These are phyloP conservation scores for Lethenteron reissneri DNA, from an alignment of 2,113 vertebrate species.

Conservation along the genomic window DNA sequence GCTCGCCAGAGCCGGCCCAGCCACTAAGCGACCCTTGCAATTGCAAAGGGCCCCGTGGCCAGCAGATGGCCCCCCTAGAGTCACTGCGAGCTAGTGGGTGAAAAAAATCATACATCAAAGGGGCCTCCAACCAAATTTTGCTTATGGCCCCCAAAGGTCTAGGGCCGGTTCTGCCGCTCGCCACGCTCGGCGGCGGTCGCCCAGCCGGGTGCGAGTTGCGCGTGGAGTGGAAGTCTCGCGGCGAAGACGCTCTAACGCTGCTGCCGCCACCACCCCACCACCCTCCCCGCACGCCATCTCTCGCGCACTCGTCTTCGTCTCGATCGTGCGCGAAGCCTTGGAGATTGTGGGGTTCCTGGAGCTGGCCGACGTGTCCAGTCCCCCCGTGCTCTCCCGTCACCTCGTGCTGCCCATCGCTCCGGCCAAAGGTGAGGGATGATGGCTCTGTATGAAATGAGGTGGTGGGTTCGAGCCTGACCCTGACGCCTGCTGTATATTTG, in stretches of 20 bases:
- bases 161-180: not conserved
- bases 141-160: not conserved
- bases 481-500: no score
- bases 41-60: no score
- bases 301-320: no score
- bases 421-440: constrained; percentile 52
- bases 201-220: not conserved
- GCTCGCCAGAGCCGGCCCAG: no score
- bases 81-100: no score
- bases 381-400: constrained; percentile 80
- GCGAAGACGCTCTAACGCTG: not conserved
- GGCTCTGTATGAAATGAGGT: no score
- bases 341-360: constrained; percentile 94
- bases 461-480: no score
- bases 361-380: constrained; percentile 86
- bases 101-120: no score
- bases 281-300: no score
- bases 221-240: not conserved
- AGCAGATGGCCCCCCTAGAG: no score
- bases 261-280: not conserved
- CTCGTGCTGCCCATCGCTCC: constrained; percentile 80
- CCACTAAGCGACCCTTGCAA: no score
- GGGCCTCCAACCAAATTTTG: no score
- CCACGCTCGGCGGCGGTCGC: not conserved
- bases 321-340: constrained; percentile 32